Evolutionary conservation across 1,140 invertebrate species (phyloP), one percentile per base, ranked within the genome.

Genomic region (Telenomus remus): DNA sequence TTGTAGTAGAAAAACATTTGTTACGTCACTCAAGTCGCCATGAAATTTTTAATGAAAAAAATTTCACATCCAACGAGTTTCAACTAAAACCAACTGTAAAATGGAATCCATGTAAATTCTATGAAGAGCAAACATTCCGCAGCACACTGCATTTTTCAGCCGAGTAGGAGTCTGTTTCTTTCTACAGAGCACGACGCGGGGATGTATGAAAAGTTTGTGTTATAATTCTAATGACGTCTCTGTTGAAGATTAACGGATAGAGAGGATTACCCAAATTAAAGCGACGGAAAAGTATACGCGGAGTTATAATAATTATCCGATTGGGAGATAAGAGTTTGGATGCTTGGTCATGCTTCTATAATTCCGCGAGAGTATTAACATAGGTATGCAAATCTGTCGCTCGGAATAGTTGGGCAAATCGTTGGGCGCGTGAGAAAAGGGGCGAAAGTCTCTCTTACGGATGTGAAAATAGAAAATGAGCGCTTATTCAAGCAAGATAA

Each of bases 401-500:
- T 57, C 44, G 66, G 56, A 54, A 71, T 77, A 75, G 72, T 80
- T 76, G 13, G 70, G 15, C 66, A 65, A 74, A 78, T 76, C 65
- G 56, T 73, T 69, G 56, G 71, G 57, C 50, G 55, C 61, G 49
- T 46, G 37, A 16, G n/a, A 46, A 50, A n/a, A 56, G 43, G 44
- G 43, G 43, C 9, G 48, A 60, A 57, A 66, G 55, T 57, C 19
- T 59, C 33, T 59, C 49, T 16, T 12, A 53, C 51, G 54, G 59
- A 69, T 50, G 68, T 49, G 73, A 79, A 76, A 81, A 84, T 78
- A 80, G 75, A 76, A 78, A 81, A 76, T 46, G 76, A 61, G 73
- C 61, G 76, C 75, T 80, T 81, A 84, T 82, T 84, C 82, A 81
- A 82, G 73, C 75, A 72, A 79, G 81, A 84, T 81, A 79, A 81